Conservation (phyloP, 2,888 invertebrate species). For the Leptura quadrifasciata region DNA sequence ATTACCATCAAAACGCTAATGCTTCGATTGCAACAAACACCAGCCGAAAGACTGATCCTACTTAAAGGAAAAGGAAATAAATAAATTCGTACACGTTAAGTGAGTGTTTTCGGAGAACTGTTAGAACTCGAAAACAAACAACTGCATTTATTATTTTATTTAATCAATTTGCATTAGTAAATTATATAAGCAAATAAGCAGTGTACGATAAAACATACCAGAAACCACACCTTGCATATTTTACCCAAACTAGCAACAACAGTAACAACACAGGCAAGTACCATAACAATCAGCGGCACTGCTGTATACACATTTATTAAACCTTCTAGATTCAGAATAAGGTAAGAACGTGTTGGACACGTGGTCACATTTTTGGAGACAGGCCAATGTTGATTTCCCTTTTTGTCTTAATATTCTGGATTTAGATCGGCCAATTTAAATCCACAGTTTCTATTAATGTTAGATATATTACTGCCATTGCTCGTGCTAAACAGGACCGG, state of each 20-base stretch:
- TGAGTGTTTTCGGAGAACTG: too few relatives aligned
- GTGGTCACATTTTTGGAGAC: not conserved
- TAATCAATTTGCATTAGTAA: not conserved
- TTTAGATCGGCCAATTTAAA: not conserved
- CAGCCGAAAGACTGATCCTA: too few relatives aligned
- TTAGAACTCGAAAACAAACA: not conserved
- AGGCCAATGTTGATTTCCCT: not conserved
- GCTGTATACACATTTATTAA: not conserved
- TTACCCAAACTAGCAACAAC: not conserved
- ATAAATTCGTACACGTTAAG: too few relatives aligned
- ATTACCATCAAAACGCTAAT: too few relatives aligned
- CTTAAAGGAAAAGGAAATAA: too few relatives aligned
- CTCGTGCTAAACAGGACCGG: too few relatives aligned
- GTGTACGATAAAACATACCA: not conserved
- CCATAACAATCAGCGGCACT: not conserved
- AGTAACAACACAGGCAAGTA: not conserved
- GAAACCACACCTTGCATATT: not conserved
- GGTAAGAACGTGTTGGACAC: not conserved
- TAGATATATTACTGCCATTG: too few relatives aligned
- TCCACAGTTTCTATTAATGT: not conserved
- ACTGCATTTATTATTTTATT: not conserved
- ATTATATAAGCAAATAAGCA: not conserved
- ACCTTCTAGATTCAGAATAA: not conserved
- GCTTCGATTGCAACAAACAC: too few relatives aligned
- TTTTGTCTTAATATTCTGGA: not conserved